A percentile compares a stretch with the other conserved stretches of the same genome.
Conservation (phyloP, 2,797 vertebrate genomes). For the Lepus oiostolus region DNA sequence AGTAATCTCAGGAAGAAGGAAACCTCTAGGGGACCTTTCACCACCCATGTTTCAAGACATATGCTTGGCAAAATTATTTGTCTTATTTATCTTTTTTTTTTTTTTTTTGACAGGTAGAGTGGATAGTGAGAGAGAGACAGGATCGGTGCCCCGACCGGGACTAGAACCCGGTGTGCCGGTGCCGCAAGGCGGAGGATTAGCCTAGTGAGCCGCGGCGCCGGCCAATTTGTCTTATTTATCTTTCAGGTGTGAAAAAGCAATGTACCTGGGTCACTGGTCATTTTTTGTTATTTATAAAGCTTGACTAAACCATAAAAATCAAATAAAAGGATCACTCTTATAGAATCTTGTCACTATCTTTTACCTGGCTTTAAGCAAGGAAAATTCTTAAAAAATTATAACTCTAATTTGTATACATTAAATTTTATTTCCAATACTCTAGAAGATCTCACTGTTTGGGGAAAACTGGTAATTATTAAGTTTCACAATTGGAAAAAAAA, state of each 20-base stretch:
- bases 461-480: background rate
- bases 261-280: background rate
- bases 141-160: too few species aligned
- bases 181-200: too few species aligned
- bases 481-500: background rate
- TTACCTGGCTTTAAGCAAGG: conserved; percentile 48
- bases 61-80: background rate
- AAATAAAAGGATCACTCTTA: background rate
- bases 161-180: too few species aligned
- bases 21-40: background rate
- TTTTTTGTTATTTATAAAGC: conserved; percentile 57
- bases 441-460: background rate
- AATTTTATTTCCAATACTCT: conserved; percentile 20
- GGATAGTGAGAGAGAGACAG: too few species aligned
- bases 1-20: conserved; percentile 43
- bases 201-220: too few species aligned
- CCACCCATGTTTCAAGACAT: background rate
- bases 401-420: background rate
- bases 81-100: conserved; percentile 45
- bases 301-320: conserved; percentile 11
- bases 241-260: background rate
- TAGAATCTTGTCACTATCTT: background rate
- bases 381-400: conserved; percentile 29
- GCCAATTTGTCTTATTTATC: conserved; percentile 45
- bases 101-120: too few species aligned